phyloP scores from a whole-genome alignment of 2,113 vertebrate genomes.

The Brachyhypopomus gauderio region DNA sequence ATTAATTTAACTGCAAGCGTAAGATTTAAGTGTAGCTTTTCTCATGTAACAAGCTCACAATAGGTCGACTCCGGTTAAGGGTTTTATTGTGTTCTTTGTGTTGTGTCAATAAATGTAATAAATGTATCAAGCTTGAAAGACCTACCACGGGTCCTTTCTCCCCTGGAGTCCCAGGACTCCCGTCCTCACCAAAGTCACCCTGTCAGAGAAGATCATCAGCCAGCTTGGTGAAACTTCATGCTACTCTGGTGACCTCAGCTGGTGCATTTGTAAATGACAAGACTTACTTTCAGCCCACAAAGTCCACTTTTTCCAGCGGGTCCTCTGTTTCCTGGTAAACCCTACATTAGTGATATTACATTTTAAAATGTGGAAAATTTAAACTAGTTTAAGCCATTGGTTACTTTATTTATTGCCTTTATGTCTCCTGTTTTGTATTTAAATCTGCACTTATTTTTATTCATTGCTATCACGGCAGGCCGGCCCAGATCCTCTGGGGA shows the following conservation, averaged over 20 bases:
- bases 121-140: background rate
- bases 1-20: background rate
- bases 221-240: background rate
- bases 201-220: constrained; percentile 46
- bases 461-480: no score
- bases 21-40: background rate
- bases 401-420: no score
- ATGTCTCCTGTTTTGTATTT: no score
- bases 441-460: no score
- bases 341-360: constrained; percentile 54
- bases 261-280: background rate
- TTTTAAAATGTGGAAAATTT: background rate
- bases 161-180: constrained; percentile 58
- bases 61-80: no score
- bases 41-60: no score
- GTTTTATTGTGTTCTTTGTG: no score
- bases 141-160: constrained; percentile 58
- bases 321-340: constrained; percentile 66
- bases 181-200: constrained; percentile 66
- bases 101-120: no score
- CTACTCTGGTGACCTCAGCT: background rate
- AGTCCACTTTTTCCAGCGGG: constrained; percentile 62
- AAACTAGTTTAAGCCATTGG: no score
- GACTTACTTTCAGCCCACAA: constrained; percentile 69
- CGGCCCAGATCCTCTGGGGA: no score